Base-by-base conservation (phyloP, 2,797 vertebrate species). In the Xerus rutilus region DNA sequence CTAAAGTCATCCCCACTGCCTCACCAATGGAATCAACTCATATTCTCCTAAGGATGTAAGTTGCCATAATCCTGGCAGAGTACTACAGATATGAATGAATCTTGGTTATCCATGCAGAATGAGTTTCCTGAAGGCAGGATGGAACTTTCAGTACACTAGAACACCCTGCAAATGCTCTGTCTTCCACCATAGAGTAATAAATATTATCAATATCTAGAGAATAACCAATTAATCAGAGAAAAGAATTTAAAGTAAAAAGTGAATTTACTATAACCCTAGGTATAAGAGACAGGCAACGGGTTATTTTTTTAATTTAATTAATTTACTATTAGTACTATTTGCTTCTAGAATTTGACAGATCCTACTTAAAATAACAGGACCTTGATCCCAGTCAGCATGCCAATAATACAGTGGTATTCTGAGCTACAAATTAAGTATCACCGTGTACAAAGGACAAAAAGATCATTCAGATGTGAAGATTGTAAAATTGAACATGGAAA, bases 181-280 rank as follows among this genome's bases (percentile, higher is more conserved):
- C 76, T 94, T 84, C 30, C 74, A 25, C 13, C 21, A 91, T 0
- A 79, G 32, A 88, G 39, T 62, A 88, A 69, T 54, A 81, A 85
- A 49, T 59, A 54, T 14, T 81, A 32, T 57, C 89, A 67, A 10
- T 67, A 88, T 30, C 21, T n/a, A 84, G 10, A 89, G 79, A 94
- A 95, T 1, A 94, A 73, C 8, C 52, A 89, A n/a, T 72, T 91
- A 18, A 94, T 94, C 23, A 85, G n/a, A 91, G 49, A 94, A 73
- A 96, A 30, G 86, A 35, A 32, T 35, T 64, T 78, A 91, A 47
- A 73, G 32, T 73, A 2, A 90, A 39, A 96, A 77, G 13, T 86
- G 25, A 95, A 89, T 62, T 70, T 83, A 93, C 30, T 69, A 9
- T 14, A 91, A 85, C 30, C 70, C 1, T 64, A 25, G 74, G 20